Conservation (phyloP, 2,888 invertebrate genomes). For the Silvanus unidentatus region DNA sequence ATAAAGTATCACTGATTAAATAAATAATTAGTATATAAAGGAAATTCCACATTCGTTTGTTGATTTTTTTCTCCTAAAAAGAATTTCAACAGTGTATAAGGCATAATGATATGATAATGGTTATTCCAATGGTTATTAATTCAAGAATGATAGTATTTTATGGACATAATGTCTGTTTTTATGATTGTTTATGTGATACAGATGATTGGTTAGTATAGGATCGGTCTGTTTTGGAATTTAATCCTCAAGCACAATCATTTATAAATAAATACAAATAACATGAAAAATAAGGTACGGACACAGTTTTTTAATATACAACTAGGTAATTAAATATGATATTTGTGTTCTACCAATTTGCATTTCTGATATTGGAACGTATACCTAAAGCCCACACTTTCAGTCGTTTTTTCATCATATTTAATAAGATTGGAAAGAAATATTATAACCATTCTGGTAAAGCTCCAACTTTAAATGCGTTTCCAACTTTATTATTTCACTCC, state of each 20-base stretch:
- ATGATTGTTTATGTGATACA: conserved; percentile 48
- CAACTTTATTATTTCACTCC: too few species aligned
- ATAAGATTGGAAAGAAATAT: conserved; percentile 11
- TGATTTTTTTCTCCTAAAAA: neutral
- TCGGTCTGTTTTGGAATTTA: conserved; percentile 25
- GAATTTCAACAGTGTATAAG: conserved; percentile 24
- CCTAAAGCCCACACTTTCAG: conserved; percentile 5
- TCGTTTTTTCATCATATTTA: conserved; percentile 17
- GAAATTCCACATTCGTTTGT: neutral
- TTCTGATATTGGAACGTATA: conserved; percentile 23
- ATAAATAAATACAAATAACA: conserved; percentile 7
- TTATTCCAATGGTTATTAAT: conserved; percentile 41
- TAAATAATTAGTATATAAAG: neutral
- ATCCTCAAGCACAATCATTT: conserved; percentile 27
- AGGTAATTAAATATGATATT: conserved; percentile 41
- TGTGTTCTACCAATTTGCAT: conserved; percentile 39
- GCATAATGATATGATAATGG: conserved; percentile 42
- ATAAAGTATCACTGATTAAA: too few species aligned
- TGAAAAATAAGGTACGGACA: neutral
- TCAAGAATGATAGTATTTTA: conserved; percentile 46
- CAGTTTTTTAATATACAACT: conserved; percentile 22
- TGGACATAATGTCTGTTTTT: conserved; percentile 45
- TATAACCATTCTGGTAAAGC: too few species aligned
- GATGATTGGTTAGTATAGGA: conserved; percentile 47
- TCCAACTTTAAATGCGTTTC: too few species aligned